Base-by-base conservation (phyloP, 1,140 invertebrate genomes). In the Tachypleus tridentatus region DNA sequence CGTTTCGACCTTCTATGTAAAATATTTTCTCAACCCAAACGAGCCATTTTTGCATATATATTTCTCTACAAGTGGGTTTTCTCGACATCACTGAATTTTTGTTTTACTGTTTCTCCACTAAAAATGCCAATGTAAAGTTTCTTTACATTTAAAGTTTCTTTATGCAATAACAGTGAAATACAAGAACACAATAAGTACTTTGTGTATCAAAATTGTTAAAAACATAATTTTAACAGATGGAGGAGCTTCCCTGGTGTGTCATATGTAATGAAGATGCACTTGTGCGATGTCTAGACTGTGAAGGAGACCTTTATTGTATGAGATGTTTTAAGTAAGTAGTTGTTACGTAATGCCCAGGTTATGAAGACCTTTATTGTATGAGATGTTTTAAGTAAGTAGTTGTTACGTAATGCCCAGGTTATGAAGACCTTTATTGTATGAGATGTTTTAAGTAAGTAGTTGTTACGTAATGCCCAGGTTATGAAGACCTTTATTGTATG, bases 201-300 rank as follows among this genome's bases (percentile, higher is more conserved):
- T 29, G 29, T 29, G 29, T 29, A 29, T 2, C 29, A 29, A 29
- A 29, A 29, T 29, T 29, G 29, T 29, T 29, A 29, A 29, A 29
- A 29, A 29, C 29, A 29, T 29, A 29, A 29, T 29, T 29, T 29
- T 29, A 29, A 29, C 29, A 29, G 29, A 29, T 29, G 29, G 81
- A 85, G 70, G 85, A 87, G 72, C 75, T 88, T 4, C 86, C 86
- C 56, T 89, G 86, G 81, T 89, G 87, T 77, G 82, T 82, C 70
- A 83, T 89, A 57, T 89, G 87, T 72, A 86, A 88, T 75, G 83
- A 86, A 73, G 85, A 88, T 80, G 87, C 86, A 4, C 78, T 70
- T 10, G 76, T 84, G 62, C 78, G 83, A 52, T 89, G 87, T 73
- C 73, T 81, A 54, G 85, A 83, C 68, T 89, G 87, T 76, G 82